Evolutionary conservation across 2,888 invertebrate species (phyloP).

Genomic region (Antitype chi): DNA sequence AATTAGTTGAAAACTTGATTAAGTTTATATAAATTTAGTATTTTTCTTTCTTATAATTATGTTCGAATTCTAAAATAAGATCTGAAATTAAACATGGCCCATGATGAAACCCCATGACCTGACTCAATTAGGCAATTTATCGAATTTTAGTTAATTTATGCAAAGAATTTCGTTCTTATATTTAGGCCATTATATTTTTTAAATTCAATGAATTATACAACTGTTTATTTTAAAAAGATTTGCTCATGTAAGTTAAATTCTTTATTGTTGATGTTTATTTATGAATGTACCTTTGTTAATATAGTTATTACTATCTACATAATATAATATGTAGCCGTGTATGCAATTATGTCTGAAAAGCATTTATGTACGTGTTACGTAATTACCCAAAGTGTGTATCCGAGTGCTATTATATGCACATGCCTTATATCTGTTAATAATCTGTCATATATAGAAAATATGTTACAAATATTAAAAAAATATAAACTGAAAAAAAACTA

Average conservation of each 20-base stretch:
- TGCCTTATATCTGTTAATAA: conserved; percentile 65
- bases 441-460: conserved; percentile 48
- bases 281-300: conserved; percentile 44
- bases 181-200: conserved; percentile 6
- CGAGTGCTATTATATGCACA: conserved; percentile 62
- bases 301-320: conserved; percentile 35
- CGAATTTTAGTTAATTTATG: conserved; percentile 16
- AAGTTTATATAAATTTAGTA: not conserved
- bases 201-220: conserved; percentile 1
- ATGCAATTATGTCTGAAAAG: conserved; percentile 50
- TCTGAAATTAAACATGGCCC: conserved; percentile 54
- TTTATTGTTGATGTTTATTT: conserved; percentile 50
- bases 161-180: not conserved
- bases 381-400: conserved; percentile 51
- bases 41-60: conserved; percentile 15
- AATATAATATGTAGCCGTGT: conserved; percentile 47
- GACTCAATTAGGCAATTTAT: conserved; percentile 31
- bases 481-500: conserved; percentile 2
- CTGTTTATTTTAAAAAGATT: conserved; percentile 22
- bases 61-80: conserved; percentile 28
- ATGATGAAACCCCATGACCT: conserved; percentile 57
- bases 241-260: conserved; percentile 53
- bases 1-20: conserved; percentile 11
- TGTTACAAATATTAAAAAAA: conserved; percentile 43
- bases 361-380: conserved; percentile 56